These are phyloP conservation scores for Fukomys damarensis DNA, from an alignment of 2,113 vertebrate species.

Conservation along the genomic window DNA sequence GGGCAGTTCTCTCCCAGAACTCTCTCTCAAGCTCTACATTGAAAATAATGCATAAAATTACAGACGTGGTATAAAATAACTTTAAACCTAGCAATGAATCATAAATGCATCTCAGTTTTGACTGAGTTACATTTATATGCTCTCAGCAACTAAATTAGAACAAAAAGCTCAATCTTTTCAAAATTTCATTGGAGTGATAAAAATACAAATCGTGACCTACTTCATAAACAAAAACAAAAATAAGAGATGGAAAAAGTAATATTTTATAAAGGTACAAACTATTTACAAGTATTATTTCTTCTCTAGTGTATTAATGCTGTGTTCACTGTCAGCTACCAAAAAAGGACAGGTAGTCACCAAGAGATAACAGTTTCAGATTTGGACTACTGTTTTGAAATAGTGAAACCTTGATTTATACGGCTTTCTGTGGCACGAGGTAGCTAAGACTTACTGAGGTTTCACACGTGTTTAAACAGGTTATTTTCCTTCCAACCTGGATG, in stretches of 20 bases:
- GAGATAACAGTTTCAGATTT: slow-evolving; percentile 25
- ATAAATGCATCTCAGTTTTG: background rate
- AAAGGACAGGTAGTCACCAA: background rate
- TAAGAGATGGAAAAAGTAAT: background rate
- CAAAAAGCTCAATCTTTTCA: slow-evolving; percentile 45
- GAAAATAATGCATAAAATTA: slow-evolving; percentile 40
- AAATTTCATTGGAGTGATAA: slow-evolving; percentile 43
- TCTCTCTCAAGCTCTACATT: slow-evolving; percentile 3
- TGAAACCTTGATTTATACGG: background rate
- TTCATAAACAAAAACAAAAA: slow-evolving; percentile 33
- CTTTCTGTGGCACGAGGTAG: background rate
- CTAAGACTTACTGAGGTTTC: background rate
- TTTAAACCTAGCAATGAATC: background rate
- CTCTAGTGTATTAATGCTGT: slow-evolving; percentile 13
- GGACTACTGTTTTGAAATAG: background rate
- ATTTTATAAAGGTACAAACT: slow-evolving; percentile 22
- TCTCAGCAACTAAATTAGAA: slow-evolving; percentile 47
- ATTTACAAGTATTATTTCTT: slow-evolving; percentile 22
- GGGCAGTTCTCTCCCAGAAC: background rate
- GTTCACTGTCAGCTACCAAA: slow-evolving; percentile 8
- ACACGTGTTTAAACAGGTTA: background rate
- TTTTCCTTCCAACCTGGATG: slow-evolving; percentile 16
- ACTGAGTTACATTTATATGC: background rate
- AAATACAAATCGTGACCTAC: slow-evolving; percentile 40
- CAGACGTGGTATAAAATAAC: background rate